A percentile compares a stretch with the other conserved stretches of the same genome.
Evolutionary conservation across 2,888 invertebrate genomes (phyloP).

Genomic region (Hoplodrina blanda): DNA sequence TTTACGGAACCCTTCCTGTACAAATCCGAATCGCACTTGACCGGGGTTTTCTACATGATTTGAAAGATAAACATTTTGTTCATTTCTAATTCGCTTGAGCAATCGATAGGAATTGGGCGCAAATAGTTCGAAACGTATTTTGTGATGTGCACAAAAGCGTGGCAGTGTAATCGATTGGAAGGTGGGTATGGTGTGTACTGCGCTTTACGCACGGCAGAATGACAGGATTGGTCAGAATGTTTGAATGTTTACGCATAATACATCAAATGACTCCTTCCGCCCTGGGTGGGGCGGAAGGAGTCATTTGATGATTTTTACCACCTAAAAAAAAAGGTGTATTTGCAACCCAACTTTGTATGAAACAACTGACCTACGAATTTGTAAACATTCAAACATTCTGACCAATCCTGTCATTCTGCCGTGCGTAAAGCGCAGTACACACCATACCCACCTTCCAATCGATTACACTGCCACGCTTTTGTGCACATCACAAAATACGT

Average conservation of each 20-base stretch:
- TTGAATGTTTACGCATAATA: constrained; percentile 9
- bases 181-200: constrained; percentile 1
- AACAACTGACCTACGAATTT: neutral
- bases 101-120: neutral
- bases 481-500: constrained; percentile 16
- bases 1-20: no score
- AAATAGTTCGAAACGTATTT: constrained; percentile 20
- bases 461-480: constrained; percentile 10
- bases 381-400: constrained; percentile 1
- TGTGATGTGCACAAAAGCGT: constrained; percentile 14
- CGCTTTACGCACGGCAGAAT: neutral
- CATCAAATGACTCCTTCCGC: no score
- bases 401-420: neutral
- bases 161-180: constrained; percentile 23
- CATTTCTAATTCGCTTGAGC: neutral
- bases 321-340: no score
- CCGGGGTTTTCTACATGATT: no score
- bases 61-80: neutral
- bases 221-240: neutral
- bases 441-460: constrained; percentile 20
- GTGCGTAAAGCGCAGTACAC: constrained; percentile 1
- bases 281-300: no score
- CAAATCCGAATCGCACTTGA: no score
- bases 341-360: neutral
- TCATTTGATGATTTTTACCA: no score